phyloP scores from a whole-genome alignment of 2,797 vertebrate genomes.

The Pseudochromis fuscus region DNA sequence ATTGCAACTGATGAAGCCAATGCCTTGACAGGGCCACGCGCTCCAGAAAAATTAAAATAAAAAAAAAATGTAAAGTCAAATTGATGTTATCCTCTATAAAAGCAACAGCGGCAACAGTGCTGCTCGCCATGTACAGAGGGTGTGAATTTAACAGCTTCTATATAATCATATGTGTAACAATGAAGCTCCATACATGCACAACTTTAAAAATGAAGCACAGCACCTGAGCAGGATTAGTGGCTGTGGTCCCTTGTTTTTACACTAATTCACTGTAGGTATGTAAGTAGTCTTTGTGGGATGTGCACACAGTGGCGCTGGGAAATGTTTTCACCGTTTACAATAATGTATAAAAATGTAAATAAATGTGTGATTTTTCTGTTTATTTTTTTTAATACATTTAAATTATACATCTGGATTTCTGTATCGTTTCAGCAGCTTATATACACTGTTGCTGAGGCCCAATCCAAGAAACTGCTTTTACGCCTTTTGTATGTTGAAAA shows the following conservation, averaged over 20 bases:
- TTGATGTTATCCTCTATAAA: conserved; percentile 75
- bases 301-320: not conserved
- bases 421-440: not conserved
- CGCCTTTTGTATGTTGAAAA: too few species aligned
- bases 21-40: conserved; percentile 46
- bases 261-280: conserved; percentile 31
- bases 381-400: not conserved
- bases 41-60: conserved; percentile 64
- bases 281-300: not conserved
- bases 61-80: conserved; percentile 78
- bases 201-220: conserved; percentile 22
- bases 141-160: conserved; percentile 56
- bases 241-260: conserved; percentile 39
- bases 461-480: not conserved
- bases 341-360: not conserved
- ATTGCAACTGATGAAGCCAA: not conserved
- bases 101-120: conserved; percentile 66
- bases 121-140: conserved; percentile 31
- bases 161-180: conserved; percentile 56
- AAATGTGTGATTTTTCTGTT: not conserved
- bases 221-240: conserved; percentile 49
- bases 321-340: not conserved
- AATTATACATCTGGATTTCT: not conserved
- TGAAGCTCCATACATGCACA: conserved; percentile 24
- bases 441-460: conserved; percentile 20